These are phyloP conservation scores for Takifugu ocellatus DNA, from an alignment of 2,797 vertebrate genomes.

Conservation along the genomic window DNA sequence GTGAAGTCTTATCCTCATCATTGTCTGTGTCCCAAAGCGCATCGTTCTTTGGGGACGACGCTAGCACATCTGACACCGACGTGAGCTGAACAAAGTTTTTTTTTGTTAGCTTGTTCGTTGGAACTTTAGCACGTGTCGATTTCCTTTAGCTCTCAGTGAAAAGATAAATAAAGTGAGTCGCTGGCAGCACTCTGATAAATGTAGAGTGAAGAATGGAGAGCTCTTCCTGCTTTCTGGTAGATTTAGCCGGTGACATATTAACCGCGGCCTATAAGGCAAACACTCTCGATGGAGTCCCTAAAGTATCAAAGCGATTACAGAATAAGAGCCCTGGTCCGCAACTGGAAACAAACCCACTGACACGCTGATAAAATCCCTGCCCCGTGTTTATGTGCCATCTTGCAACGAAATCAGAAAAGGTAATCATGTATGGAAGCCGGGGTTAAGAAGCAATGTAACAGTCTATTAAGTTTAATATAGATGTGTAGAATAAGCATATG, in stretches of 20 bases:
- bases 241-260: slow-evolving; percentile 59
- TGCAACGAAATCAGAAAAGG: slow-evolving; percentile 98
- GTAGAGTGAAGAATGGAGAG: slow-evolving; percentile 23
- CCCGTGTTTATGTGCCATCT: slow-evolving; percentile 94
- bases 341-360: slow-evolving; percentile 90
- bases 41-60: too few species aligned
- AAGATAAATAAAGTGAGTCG: too few species aligned
- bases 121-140: too few species aligned
- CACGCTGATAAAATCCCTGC: slow-evolving; percentile 92
- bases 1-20: too few species aligned
- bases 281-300: slow-evolving; percentile 72
- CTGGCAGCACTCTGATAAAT: slow-evolving; percentile 18
- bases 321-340: slow-evolving; percentile 73
- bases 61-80: too few species aligned
- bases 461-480: slow-evolving; percentile 99
- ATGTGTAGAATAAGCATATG: slow-evolving; percentile 99
- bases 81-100: too few species aligned
- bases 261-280: slow-evolving; percentile 62
- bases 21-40: too few species aligned
- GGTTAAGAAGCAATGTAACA: slow-evolving; percentile 99
- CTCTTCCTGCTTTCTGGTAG: slow-evolving; percentile 47
- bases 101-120: too few species aligned
- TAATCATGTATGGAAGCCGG: slow-evolving; percentile 99
- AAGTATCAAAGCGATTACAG: slow-evolving; percentile 75
- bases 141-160: too few species aligned